Evolutionary conservation across 2,113 vertebrate species (phyloP).

Genomic region (Cryptomyrus ogoouensis): DNA sequence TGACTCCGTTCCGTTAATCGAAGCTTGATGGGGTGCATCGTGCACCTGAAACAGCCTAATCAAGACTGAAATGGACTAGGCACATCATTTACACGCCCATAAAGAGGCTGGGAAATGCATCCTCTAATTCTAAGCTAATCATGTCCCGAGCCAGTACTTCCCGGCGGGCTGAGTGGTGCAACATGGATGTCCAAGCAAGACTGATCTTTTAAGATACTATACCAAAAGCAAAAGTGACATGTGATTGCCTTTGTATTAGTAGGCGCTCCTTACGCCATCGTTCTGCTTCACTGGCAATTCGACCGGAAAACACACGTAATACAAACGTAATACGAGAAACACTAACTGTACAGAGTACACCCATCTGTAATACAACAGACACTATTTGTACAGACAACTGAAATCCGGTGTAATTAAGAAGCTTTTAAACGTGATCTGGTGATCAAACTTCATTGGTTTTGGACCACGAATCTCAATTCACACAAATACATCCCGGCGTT

Average conservation of each 20-base stretch:
- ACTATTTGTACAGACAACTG: neutral
- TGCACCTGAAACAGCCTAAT: neutral
- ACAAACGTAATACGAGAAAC: neutral
- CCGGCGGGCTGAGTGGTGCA: neutral
- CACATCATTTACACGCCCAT: neutral
- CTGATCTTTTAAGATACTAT: neutral
- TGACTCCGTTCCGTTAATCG: neutral
- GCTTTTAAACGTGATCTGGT: neutral
- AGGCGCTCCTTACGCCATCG: neutral
- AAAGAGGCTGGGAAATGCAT: neutral
- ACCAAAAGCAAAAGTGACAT: neutral
- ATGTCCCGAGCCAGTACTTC: neutral
- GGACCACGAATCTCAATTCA: neutral
- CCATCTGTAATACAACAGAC: neutral
- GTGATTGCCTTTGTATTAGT: neutral
- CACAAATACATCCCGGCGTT: neutral
- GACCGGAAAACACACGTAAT: neutral
- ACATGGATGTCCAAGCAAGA: neutral
- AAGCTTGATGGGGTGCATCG: neutral
- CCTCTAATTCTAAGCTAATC: neutral
- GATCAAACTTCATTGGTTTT: neutral
- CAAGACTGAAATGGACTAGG: neutral
- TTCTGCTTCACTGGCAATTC: neutral
- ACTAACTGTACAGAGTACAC: neutral
- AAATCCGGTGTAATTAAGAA: neutral